Percentiles rank a stretch among this genome's conserved stretches.
Evolutionary conservation across 2,113 vertebrate species (phyloP).

Genomic region (Australoheros scitulus): DNA sequence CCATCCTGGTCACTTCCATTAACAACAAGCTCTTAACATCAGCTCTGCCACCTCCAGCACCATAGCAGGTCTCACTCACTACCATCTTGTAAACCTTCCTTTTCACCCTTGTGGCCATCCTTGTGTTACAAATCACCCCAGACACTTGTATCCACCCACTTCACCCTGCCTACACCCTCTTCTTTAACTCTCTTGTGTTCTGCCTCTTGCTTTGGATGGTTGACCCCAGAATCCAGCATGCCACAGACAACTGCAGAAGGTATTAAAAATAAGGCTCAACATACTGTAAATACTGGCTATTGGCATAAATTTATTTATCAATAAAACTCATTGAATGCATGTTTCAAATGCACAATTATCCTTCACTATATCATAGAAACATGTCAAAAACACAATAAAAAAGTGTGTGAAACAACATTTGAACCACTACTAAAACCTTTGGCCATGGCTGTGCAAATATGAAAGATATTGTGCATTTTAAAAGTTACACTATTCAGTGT

Average conservation of each 20-base stretch:
- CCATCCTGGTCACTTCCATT: no score
- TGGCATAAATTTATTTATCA: no score
- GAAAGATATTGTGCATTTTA: neutral
- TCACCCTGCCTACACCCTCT: neutral
- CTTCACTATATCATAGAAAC: no score
- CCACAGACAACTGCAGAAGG: no score
- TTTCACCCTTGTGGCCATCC: neutral
- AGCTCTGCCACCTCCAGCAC: neutral
- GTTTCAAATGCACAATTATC: no score
- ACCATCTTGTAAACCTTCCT: neutral
- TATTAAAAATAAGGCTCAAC: no score
- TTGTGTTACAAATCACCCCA: neutral
- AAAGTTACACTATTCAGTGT: accelerated
- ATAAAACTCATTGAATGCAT: no score
- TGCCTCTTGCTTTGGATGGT: neutral
- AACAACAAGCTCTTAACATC: neutral
- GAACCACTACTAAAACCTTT: neutral
- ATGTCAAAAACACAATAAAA: no score
- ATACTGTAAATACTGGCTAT: no score
- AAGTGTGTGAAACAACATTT: no score
- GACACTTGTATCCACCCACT: neutral
- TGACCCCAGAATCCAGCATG: no score
- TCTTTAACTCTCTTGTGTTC: neutral
- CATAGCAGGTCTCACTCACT: accelerated
- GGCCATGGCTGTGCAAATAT: neutral